Percentiles rank a stretch among this genome's conserved stretches.
These are phyloP conservation scores for Rhopalosiphum nymphaeae DNA, from an alignment of 2,888 invertebrate genomes.

Conservation along the genomic window DNA sequence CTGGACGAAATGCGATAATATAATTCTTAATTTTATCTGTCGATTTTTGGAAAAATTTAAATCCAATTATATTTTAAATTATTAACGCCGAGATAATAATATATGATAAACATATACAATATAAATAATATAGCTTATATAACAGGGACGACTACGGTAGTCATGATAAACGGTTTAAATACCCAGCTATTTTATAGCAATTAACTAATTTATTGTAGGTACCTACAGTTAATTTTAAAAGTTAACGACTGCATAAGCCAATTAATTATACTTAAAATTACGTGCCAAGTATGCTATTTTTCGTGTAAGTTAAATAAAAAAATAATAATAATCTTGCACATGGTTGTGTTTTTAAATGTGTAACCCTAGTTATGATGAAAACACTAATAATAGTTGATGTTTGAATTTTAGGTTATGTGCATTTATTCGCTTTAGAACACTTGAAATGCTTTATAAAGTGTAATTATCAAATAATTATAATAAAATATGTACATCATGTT, in stretches of 20 bases:
- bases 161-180: not conserved
- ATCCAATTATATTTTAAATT: not conserved
- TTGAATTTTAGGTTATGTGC: not conserved
- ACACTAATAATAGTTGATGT: not conserved
- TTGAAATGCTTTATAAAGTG: not conserved
- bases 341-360: slow-evolving; percentile 18
- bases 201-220: slow-evolving; percentile 16
- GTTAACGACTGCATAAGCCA: not conserved
- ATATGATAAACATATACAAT: not conserved
- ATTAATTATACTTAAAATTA: slow-evolving; percentile 14
- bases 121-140: not conserved
- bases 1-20: not conserved
- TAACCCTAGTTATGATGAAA: slow-evolving; percentile 10
- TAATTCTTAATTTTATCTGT: not conserved
- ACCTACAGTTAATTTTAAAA: slow-evolving; percentile 19
- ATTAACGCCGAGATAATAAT: not conserved
- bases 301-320: not conserved
- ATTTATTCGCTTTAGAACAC: not conserved
- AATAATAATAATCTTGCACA: slow-evolving; percentile 13
- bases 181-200: not conserved
- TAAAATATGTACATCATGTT: not conserved
- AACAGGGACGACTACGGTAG: not conserved
- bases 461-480: not conserved
- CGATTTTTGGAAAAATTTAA: not conserved
- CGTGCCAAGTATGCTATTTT: not conserved